A percentile compares a stretch with the other conserved stretches of the same genome.
phyloP scores from a whole-genome alignment of 30 jellyfish, hydroid and myxozoan genomes.

The Cassiopea andromeda region DNA sequence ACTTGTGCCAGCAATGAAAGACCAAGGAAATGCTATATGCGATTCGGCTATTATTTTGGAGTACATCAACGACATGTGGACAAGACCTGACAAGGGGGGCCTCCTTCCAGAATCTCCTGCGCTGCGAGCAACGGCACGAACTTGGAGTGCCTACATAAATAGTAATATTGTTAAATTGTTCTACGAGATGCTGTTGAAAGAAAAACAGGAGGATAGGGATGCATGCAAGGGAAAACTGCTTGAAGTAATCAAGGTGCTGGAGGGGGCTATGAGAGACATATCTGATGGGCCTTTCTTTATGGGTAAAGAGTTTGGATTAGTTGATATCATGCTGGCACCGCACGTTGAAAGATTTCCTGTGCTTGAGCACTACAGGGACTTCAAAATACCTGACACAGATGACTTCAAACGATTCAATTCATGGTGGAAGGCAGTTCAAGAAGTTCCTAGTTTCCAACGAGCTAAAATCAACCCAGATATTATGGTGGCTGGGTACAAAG shows the following conservation, averaged over 20 bases:
- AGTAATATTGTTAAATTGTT: conserved; percentile 5
- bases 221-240: conserved; percentile 36
- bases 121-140: conserved; percentile 60
- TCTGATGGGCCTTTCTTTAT: conserved; percentile 73
- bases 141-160: conserved; percentile 43
- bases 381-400: conserved; percentile 54
- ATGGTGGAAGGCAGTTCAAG: conserved; percentile 71
- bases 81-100: conserved; percentile 7
- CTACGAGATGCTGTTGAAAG: conserved; percentile 31
- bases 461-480: conserved; percentile 10
- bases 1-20: conserved; percentile 79
- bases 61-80: conserved; percentile 82
- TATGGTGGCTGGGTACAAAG: not conserved
- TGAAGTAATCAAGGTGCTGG: not conserved
- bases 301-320: conserved; percentile 67
- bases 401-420: conserved; percentile 41
- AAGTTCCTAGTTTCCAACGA: conserved; percentile 43
- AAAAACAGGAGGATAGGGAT: conserved; percentile 21
- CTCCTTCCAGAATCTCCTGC: conserved; percentile 54
- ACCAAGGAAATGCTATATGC: conserved; percentile 43
- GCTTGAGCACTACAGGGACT: conserved; percentile 39
- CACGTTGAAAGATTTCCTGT: conserved; percentile 58
- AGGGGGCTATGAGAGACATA: conserved; percentile 26
- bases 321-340: conserved; percentile 73
- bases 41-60: conserved; percentile 61